Evolutionary conservation across 2,888 invertebrate genomes (phyloP).

Genomic region (Amaurobius ferox): DNA sequence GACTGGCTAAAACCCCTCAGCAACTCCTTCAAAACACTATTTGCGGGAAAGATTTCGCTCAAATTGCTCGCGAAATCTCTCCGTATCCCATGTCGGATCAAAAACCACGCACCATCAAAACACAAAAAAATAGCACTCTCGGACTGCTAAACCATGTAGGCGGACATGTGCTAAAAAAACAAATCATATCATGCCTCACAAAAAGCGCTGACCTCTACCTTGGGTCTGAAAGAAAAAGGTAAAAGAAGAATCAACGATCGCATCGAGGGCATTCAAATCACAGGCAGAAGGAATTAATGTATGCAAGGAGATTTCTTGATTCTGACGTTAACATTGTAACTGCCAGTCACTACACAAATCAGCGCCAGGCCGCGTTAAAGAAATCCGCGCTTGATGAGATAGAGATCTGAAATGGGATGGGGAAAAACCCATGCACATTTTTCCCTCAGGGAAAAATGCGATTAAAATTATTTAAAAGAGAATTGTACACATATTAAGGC

Average conservation of each 20-base stretch:
- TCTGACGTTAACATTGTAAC: slow-evolving; percentile 37
- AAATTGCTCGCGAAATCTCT: no score
- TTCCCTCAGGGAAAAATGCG: no score
- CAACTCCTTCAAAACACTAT: no score
- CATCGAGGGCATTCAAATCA: neutral
- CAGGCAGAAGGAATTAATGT: slow-evolving; percentile 43
- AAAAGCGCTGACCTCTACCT: slow-evolving; percentile 23
- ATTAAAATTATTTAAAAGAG: no score
- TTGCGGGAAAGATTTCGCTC: no score
- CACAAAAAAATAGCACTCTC: neutral
- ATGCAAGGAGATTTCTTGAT: slow-evolving; percentile 34
- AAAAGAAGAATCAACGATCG: neutral
- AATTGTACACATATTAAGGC: no score
- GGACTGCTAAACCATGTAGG: slow-evolving; percentile 20
- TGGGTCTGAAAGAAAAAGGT: neutral
- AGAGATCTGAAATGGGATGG: neutral
- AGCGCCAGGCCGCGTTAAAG: slow-evolving; percentile 27
- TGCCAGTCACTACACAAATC: slow-evolving; percentile 52
- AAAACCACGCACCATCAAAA: neutral
- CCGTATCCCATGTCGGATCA: neutral
- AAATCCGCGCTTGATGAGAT: slow-evolving; percentile 30
- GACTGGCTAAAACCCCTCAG: no score
- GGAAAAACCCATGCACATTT: no score
- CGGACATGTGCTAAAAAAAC: neutral
- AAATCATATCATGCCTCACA: slow-evolving; percentile 23